Percentiles rank a stretch among this genome's conserved stretches.
Evolutionary conservation across 2,797 vertebrate species (phyloP).

Genomic region (Mus caroli): DNA sequence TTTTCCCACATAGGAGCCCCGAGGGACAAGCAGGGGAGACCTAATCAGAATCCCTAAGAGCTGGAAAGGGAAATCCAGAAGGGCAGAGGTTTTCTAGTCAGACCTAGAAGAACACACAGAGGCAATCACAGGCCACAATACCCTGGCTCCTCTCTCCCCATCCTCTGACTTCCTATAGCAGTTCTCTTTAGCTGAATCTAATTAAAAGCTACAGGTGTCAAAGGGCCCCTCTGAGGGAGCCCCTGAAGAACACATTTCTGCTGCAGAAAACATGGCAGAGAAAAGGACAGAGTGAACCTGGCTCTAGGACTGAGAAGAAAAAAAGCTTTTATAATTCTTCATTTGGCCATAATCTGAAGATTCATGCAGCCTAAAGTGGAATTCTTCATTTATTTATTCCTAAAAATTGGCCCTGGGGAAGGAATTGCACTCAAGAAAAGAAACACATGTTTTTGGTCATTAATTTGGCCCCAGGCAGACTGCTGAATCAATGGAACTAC

Average conservation of each 20-base stretch:
- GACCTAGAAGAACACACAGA: neutral
- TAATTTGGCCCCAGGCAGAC: neutral
- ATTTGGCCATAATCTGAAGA: slow-evolving; percentile 13
- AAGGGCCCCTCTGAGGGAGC: too few species aligned
- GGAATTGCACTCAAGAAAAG: neutral
- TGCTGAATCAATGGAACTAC: neutral
- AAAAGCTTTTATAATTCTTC: neutral
- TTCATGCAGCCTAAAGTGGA: neutral
- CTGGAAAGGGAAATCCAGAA: neutral
- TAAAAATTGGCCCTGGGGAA: neutral
- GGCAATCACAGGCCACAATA: neutral
- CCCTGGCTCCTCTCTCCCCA: neutral
- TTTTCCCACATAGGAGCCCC: neutral
- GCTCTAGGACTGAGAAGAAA: neutral
- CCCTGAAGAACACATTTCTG: neutral
- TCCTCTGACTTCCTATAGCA: too few species aligned
- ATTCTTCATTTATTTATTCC: neutral
- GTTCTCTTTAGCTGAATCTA: neutral
- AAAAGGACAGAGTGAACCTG: neutral
- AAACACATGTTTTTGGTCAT: neutral
- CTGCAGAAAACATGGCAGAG: neutral
- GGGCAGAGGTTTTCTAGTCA: neutral
- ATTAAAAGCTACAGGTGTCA: neutral
- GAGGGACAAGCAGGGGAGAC: neutral
- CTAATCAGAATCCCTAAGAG: neutral